These are phyloP conservation scores for Conistra vaccinii DNA, from an alignment of 2,888 invertebrate species.

Conservation along the genomic window DNA sequence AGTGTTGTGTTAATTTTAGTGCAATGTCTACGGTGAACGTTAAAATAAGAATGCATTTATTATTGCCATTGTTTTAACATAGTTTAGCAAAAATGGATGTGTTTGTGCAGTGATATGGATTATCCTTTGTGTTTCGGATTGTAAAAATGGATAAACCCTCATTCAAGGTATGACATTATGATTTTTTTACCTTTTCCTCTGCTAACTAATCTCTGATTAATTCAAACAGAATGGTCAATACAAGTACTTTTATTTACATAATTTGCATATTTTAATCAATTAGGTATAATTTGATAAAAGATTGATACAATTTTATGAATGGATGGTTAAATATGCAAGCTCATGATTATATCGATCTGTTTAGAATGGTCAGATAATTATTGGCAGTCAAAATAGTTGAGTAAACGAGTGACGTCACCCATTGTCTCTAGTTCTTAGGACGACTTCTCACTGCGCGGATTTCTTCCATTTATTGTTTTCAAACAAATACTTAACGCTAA, in stretches of 20 bases:
- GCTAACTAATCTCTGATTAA: constrained; percentile 4
- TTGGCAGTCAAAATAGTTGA: constrained; percentile 59
- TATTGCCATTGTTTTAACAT: constrained; percentile 73
- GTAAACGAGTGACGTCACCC: constrained; percentile 79
- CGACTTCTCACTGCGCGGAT: constrained; percentile 53
- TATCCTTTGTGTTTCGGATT: constrained; percentile 81
- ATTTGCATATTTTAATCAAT: constrained; percentile 37
- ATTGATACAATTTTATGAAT: constrained; percentile 11
- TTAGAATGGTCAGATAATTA: constrained; percentile 45
- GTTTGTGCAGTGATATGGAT: constrained; percentile 73
- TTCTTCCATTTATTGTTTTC: constrained; percentile 52
- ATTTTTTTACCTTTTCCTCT: constrained; percentile 37
- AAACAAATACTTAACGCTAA: constrained; percentile 22
- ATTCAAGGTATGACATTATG: constrained; percentile 80
- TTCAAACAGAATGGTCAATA: constrained; percentile 26
- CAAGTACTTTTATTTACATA: constrained; percentile 28
- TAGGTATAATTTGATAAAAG: constrained; percentile 20
- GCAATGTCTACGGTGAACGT: constrained; percentile 79
- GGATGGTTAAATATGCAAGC: neutral
- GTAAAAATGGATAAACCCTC: constrained; percentile 86
- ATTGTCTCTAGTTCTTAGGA: constrained; percentile 74
- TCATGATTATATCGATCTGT: constrained; percentile 27
- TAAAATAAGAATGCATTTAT: constrained; percentile 80
- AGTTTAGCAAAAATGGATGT: constrained; percentile 69
- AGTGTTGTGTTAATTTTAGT: constrained; percentile 79